A percentile compares a stretch with the other conserved stretches of the same genome.
phyloP scores from a whole-genome alignment of 1,140 invertebrate species.

The Helicoverpa armigera region DNA sequence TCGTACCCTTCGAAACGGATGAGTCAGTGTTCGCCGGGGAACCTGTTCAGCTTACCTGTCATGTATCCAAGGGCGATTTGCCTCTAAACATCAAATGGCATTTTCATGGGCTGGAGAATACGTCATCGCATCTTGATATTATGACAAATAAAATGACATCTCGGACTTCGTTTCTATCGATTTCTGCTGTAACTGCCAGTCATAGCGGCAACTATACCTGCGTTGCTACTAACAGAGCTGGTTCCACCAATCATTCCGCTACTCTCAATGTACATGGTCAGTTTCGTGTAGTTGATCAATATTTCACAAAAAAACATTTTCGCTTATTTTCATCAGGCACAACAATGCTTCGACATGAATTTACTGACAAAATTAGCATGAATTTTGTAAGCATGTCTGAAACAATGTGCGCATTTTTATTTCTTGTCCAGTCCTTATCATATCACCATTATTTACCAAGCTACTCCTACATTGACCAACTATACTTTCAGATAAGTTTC shows the following conservation, averaged over 20 bases:
- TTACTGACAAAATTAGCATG: conserved; percentile 78
- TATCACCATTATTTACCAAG: conserved; percentile 75
- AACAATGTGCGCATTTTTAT: conserved; percentile 65
- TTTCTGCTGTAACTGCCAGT: conserved; percentile 91
- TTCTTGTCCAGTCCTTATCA: conserved; percentile 63
- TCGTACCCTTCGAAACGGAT: conserved; percentile 92
- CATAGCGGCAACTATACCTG: conserved; percentile 95
- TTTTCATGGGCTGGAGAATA: conserved; percentile 90
- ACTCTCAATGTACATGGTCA: conserved; percentile 92
- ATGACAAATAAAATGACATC: conserved; percentile 91
- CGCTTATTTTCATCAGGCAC: conserved; percentile 65
- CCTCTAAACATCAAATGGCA: conserved; percentile 92
- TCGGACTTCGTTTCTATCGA: conserved; percentile 92
- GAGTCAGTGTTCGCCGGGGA: conserved; percentile 93
- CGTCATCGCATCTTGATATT: conserved; percentile 90
- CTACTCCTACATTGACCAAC: too few relatives aligned
- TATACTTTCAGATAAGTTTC: too few relatives aligned
- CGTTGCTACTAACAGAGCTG: conserved; percentile 91
- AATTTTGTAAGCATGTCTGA: conserved; percentile 70
- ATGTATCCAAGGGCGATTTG: conserved; percentile 92
- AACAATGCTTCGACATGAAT: conserved; percentile 58
- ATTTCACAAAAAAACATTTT: conserved; percentile 50
- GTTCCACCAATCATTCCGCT: conserved; percentile 90
- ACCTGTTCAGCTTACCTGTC: conserved; percentile 91
- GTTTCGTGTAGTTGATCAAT: conserved; percentile 70